These are phyloP conservation scores for Cetonia aurata DNA, from an alignment of 2,888 invertebrate genomes.

Conservation along the genomic window DNA sequence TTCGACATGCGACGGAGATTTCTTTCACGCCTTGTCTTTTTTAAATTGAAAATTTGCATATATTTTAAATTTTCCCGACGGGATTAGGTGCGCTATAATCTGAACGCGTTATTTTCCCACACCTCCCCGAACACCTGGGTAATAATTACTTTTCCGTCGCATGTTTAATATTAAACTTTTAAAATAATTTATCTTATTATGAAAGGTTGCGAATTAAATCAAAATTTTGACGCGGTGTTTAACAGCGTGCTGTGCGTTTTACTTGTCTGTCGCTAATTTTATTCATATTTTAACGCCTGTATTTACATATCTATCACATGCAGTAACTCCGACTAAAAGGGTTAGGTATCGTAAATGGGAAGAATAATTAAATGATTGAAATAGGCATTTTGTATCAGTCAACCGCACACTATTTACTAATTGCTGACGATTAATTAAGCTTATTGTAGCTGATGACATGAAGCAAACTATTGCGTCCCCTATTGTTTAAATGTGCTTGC, in stretches of 20 bases:
- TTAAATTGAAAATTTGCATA: slow-evolving; percentile 50
- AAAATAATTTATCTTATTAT: too few species aligned
- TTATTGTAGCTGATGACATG: slow-evolving; percentile 61
- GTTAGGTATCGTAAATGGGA: slow-evolving; percentile 62
- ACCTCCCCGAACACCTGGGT: slow-evolving; percentile 2
- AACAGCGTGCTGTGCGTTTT: too few species aligned
- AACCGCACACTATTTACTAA: slow-evolving; percentile 67
- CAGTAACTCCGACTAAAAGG: slow-evolving; percentile 62
- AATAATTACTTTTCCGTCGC: slow-evolving; percentile 8
- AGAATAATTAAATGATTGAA: slow-evolving; percentile 67
- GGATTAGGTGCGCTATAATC: slow-evolving; percentile 43
- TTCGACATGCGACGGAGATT: slow-evolving; percentile 6
- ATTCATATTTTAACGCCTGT: slow-evolving; percentile 54
- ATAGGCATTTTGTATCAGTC: slow-evolving; percentile 67
- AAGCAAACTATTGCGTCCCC: slow-evolving; percentile 59
- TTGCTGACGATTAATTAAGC: slow-evolving; percentile 65
- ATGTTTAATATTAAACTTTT: too few species aligned
- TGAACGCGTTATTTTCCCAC: not conserved
- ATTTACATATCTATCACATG: slow-evolving; percentile 66
- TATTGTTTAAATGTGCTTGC: slow-evolving; percentile 57
- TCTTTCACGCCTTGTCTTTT: slow-evolving; percentile 27
- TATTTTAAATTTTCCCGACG: slow-evolving; percentile 50
- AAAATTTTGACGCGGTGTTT: too few species aligned
- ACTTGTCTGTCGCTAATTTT: slow-evolving; percentile 60
- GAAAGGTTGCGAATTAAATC: too few species aligned